A percentile compares a stretch with the other conserved stretches of the same genome.
Conservation (phyloP, 1,140 invertebrate genomes). For the Copidosoma floridanum region DNA sequence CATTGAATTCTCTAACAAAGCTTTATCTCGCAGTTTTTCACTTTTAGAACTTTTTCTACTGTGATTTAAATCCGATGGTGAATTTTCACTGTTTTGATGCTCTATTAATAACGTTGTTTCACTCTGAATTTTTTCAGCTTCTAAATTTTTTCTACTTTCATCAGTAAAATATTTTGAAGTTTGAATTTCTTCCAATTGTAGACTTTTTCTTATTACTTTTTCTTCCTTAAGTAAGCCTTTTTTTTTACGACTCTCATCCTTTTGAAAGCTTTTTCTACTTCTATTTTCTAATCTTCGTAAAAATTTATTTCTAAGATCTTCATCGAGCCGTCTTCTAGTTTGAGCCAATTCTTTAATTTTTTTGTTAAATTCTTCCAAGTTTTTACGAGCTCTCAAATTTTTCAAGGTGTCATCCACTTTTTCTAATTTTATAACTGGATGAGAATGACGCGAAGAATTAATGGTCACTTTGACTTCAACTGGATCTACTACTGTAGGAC, state of each 20-base stretch:
- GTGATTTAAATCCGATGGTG: background rate
- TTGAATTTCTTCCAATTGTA: background rate
- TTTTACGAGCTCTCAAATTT: background rate
- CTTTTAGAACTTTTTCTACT: background rate
- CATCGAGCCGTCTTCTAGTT: background rate
- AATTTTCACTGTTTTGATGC: background rate
- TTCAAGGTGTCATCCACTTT: conserved; percentile 17
- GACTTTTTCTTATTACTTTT: conserved; percentile 1
- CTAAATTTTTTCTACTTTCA: too few species aligned
- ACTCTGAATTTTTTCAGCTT: too few species aligned
- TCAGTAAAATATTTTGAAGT: too few species aligned
- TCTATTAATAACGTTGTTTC: too few species aligned
- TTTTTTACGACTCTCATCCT: background rate
- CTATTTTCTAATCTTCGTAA: too few species aligned
- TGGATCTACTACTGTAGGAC: background rate
- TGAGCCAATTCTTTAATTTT: conserved; percentile 1
- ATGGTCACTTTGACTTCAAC: background rate
- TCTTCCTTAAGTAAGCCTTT: background rate
- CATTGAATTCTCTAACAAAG: too few species aligned
- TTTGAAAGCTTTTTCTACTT: too few species aligned
- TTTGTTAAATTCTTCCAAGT: conserved; percentile 11
- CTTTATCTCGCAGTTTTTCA: background rate
- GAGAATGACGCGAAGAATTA: background rate
- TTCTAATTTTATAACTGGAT: conserved; percentile 17
- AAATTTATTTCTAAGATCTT: too few species aligned